Evolutionary conservation across 2,113 vertebrate species (phyloP).

Genomic region (Corythornis cristatus): DNA sequence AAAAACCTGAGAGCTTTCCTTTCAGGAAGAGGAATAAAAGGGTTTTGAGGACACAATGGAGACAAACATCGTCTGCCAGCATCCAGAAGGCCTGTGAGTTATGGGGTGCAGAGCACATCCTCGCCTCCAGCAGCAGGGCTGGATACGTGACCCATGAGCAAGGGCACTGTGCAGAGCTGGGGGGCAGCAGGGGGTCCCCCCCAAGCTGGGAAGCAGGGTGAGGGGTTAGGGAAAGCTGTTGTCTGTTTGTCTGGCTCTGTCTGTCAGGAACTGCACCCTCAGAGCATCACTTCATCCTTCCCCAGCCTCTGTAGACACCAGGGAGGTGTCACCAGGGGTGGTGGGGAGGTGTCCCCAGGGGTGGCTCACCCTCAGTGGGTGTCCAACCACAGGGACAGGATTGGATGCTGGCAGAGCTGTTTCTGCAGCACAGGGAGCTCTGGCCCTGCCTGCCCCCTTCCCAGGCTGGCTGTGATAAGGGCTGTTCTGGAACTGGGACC

Average conservation of each 20-base stretch:
- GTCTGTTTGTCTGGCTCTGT: neutral
- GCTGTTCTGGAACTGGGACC: neutral
- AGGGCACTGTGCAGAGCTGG: too few species aligned
- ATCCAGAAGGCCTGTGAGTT: neutral
- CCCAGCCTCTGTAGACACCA: accelerated
- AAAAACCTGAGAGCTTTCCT: neutral
- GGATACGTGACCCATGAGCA: neutral
- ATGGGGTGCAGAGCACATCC: accelerated
- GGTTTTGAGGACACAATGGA: neutral
- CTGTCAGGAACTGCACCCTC: neutral
- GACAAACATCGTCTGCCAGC: neutral
- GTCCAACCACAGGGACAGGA: accelerated
- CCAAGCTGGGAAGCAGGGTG: accelerated
- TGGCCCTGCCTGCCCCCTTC: neutral
- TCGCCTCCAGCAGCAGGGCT: neutral
- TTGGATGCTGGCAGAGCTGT: neutral
- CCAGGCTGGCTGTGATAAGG: neutral
- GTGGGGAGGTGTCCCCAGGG: neutral
- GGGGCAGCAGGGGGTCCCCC: neutral
- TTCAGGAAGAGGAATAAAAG: neutral
- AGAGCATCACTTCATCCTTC: neutral
- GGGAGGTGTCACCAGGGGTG: neutral
- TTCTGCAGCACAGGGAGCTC: neutral
- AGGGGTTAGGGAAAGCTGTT: neutral
- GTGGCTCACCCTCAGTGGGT: accelerated